These are phyloP conservation scores for Ptycholaimellus sp. DNA, from an alignment of 2,888 invertebrate genomes.

Conservation along the genomic window DNA sequence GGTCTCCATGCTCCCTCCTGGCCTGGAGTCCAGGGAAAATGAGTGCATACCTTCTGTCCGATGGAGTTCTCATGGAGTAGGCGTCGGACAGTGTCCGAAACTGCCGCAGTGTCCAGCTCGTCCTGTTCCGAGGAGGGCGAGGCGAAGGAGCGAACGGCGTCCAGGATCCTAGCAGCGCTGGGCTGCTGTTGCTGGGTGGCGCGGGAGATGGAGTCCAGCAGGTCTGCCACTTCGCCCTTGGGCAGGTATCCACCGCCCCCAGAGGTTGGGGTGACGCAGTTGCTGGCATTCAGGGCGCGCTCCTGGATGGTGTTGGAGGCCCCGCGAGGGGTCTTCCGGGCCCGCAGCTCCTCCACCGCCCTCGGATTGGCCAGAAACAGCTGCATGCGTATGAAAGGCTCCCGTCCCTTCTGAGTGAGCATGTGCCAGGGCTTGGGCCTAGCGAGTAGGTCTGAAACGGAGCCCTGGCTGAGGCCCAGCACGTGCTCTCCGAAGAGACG, in stretches of 20 bases:
- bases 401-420: conserved; percentile 65
- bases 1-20: too few species aligned
- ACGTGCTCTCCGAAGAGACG: conserved; percentile 91
- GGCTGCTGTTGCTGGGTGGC: conserved; percentile 1
- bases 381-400: conserved; percentile 90
- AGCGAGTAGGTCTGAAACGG: conserved; percentile 83
- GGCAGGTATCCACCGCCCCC: conserved; percentile 1
- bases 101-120: conserved; percentile 62
- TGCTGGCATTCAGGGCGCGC: neutral
- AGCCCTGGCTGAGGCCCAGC: conserved; percentile 72
- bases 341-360: conserved; percentile 4
- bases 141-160: conserved; percentile 33
- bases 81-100: conserved; percentile 88
- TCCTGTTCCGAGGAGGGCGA: too few species aligned
- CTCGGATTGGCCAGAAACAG: conserved; percentile 64
- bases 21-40: too few species aligned
- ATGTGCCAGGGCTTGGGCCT: conserved; percentile 97
- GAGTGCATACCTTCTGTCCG: conserved; percentile 85
- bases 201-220: neutral
- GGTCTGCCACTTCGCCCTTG: conserved; percentile 1
- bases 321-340: neutral
- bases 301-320: neutral
- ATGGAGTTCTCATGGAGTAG: conserved; percentile 84
- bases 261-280: conserved; percentile 1
- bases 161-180: conserved; percentile 34